Percentiles rank a stretch among this genome's conserved stretches.
These are phyloP conservation scores for Actinopyga echinites DNA, from an alignment of 53 echinoderm and acorn worm species.

Conservation along the genomic window DNA sequence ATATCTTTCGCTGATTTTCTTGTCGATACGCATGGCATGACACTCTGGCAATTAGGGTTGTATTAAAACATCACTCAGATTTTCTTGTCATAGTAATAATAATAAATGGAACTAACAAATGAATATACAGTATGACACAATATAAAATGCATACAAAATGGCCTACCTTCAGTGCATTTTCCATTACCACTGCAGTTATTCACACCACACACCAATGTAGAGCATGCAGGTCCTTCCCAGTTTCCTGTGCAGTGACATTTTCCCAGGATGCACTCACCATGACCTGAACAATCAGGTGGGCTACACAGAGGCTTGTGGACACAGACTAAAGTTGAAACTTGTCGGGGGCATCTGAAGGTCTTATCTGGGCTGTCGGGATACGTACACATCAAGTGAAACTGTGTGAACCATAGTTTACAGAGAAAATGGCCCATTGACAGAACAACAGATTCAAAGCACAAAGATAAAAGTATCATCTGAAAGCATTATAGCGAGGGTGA, in stretches of 20 bases:
- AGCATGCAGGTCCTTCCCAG: conserved; percentile 75
- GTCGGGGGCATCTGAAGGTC: conserved; percentile 69
- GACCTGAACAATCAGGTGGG: conserved; percentile 75
- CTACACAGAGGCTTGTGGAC: conserved; percentile 84
- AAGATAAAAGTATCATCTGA: too few relatives aligned
- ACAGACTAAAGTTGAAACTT: conserved; percentile 85
- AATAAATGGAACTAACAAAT: too few relatives aligned
- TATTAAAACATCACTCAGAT: too few relatives aligned
- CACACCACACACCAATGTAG: conserved; percentile 62
- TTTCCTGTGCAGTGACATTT: conserved; percentile 84
- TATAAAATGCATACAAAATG: not conserved
- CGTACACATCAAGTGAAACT: not conserved
- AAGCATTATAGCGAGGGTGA: too few relatives aligned
- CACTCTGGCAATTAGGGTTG: too few relatives aligned
- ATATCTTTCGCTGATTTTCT: too few relatives aligned
- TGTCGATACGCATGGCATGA: too few relatives aligned
- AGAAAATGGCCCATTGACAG: too few relatives aligned
- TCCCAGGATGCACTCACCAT: conserved; percentile 88
- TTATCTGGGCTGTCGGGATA: conserved; percentile 52
- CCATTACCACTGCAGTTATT: conserved; percentile 82
- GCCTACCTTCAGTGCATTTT: conserved; percentile 73
- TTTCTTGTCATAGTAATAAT: too few relatives aligned
- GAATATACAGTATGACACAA: not conserved
- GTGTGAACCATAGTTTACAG: too few relatives aligned
- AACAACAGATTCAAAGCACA: too few relatives aligned